Evolutionary conservation across 2,888 invertebrate genomes (phyloP).

Genomic region (Ctena decussata): DNA sequence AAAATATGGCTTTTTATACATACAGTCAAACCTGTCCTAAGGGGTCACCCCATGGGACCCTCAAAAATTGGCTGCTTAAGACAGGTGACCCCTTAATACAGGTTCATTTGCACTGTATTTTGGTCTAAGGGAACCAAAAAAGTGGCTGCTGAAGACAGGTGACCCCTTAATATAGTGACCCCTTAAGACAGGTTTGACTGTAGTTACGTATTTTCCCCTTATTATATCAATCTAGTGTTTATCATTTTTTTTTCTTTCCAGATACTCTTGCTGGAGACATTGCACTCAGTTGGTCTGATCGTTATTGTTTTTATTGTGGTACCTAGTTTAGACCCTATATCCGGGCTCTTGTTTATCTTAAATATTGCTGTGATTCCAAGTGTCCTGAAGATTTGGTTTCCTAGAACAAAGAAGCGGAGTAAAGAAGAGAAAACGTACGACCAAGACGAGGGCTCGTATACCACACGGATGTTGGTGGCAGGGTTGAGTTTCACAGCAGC

Average conservation of each 20-base stretch:
- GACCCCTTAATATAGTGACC: too few relatives aligned
- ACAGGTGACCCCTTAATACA: too few relatives aligned
- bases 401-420: slow-evolving; percentile 27
- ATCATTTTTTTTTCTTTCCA: slow-evolving; percentile 45
- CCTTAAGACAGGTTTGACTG: too few relatives aligned
- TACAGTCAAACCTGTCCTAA: too few relatives aligned
- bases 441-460: not conserved
- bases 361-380: slow-evolving; percentile 68
- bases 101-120: too few relatives aligned
- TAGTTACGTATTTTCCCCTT: too few relatives aligned
- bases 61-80: too few relatives aligned
- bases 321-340: slow-evolving; percentile 74
- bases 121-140: too few relatives aligned
- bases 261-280: slow-evolving; percentile 71
- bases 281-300: slow-evolving; percentile 75
- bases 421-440: not conserved
- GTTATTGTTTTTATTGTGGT: slow-evolving; percentile 74
- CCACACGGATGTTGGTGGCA: not conserved
- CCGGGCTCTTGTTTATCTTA: slow-evolving; percentile 62
- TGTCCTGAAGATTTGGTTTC: slow-evolving; percentile 63
- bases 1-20: too few relatives aligned
- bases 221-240: not conserved
- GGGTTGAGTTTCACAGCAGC: slow-evolving; percentile 54
- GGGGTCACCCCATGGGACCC: too few relatives aligned
- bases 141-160: too few relatives aligned